Conservation (phyloP, 2,797 vertebrate genomes). For the Pelochelys cantorii region DNA sequence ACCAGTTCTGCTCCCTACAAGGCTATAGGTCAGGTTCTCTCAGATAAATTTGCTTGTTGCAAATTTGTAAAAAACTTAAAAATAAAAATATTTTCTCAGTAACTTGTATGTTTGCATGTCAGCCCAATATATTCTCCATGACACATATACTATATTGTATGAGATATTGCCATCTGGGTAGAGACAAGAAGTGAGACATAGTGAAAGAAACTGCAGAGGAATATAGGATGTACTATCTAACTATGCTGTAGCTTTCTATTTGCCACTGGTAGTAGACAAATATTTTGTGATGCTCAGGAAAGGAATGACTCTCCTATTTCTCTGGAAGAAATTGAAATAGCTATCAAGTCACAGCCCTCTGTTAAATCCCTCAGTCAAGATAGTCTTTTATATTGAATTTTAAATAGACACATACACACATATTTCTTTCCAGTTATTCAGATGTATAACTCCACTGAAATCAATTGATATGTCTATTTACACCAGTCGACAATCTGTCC, state of each 20-base stretch:
- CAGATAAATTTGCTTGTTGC: neutral
- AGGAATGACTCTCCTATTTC: conserved; percentile 21
- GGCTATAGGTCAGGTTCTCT: neutral
- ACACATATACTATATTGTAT: neutral
- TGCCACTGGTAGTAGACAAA: conserved; percentile 22
- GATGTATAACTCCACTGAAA: neutral
- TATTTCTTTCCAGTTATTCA: neutral
- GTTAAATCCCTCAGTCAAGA: neutral
- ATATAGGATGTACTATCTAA: conserved; percentile 25
- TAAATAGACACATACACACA: neutral
- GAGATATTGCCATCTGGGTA: neutral
- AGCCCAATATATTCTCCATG: neutral
- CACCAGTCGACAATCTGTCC: neutral
- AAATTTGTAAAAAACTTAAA: neutral
- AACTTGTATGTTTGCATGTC: neutral
- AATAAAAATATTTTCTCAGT: neutral
- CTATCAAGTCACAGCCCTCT: neutral
- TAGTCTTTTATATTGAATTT: neutral
- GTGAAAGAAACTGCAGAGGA: conserved; percentile 21
- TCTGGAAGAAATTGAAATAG: conserved; percentile 6
- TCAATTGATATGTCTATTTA: conserved; percentile 17
- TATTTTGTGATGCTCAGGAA: conserved; percentile 7
- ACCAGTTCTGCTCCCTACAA: neutral
- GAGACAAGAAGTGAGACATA: neutral
- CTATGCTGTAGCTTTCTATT: neutral